These are phyloP conservation scores for Bactericera cockerelli DNA, from an alignment of 1,140 invertebrate species.

Conservation along the genomic window DNA sequence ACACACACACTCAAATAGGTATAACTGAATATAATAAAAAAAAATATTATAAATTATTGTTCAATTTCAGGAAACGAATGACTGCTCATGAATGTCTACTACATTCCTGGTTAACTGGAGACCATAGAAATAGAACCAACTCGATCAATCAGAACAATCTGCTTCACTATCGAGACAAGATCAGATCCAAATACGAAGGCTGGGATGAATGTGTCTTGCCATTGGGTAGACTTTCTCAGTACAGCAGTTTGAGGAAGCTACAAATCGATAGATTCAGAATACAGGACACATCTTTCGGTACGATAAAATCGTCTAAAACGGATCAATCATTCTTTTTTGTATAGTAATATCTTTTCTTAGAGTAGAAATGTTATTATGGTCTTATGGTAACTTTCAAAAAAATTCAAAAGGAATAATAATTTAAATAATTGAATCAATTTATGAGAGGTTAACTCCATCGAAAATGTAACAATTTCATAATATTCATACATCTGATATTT, in stretches of 20 bases:
- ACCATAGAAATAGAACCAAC: conserved; percentile 54
- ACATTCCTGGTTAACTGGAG: conserved; percentile 86
- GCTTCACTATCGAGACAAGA: conserved; percentile 68
- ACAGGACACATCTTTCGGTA: conserved; percentile 85
- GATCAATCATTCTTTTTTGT: conserved; percentile 11
- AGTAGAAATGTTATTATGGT: background rate
- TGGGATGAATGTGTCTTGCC: conserved; percentile 88
- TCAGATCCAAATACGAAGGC: conserved; percentile 69
- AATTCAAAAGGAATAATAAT: too few species aligned
- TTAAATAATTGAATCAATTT: too few species aligned
- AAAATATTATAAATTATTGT: background rate
- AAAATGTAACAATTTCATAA: too few species aligned
- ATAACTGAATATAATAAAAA: background rate
- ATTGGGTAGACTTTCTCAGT: conserved; percentile 91
- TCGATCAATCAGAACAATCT: conserved; percentile 69
- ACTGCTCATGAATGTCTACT: conserved; percentile 92
- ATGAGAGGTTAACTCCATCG: too few species aligned
- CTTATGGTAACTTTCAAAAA: background rate
- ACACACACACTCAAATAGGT: too few species aligned
- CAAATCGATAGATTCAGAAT: conserved; percentile 94
- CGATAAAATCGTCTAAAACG: too few species aligned
- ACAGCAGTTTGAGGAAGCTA: conserved; percentile 90
- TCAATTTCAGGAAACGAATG: conserved; percentile 69
- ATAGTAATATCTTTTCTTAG: conserved; percentile 10
- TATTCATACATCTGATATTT: too few species aligned